Evolutionary conservation across 1,140 invertebrate genomes (phyloP).

Genomic region (Pachypeltis micranthus): DNA sequence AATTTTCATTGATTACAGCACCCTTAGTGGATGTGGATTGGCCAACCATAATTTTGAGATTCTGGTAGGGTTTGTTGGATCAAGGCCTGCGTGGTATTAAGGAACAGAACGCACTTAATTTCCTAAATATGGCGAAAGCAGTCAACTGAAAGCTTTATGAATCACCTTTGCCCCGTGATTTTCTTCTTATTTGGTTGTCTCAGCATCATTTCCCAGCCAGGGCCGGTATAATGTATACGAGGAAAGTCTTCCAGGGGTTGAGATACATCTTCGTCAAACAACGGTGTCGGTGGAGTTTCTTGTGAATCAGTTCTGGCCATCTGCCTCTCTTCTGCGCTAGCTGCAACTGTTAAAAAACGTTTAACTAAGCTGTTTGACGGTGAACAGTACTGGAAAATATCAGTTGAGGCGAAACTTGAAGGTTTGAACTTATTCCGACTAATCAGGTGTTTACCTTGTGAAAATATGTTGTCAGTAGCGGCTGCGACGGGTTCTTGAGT

Average conservation of each 20-base stretch:
- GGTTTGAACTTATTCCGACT: not conserved
- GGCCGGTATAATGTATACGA: constrained; percentile 58
- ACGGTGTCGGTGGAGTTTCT: constrained; percentile 76
- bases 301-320: constrained; percentile 46
- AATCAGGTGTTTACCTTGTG: constrained; percentile 23
- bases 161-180: constrained; percentile 81
- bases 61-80: too few relatives aligned
- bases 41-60: too few relatives aligned
- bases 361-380: too few relatives aligned
- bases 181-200: constrained; percentile 96
- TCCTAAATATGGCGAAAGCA: not conserved
- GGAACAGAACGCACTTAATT: not conserved
- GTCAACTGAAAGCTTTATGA: not conserved
- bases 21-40: too few relatives aligned
- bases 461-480: constrained; percentile 28
- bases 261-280: constrained; percentile 90
- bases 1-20: too few relatives aligned
- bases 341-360: not conserved
- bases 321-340: constrained; percentile 16
- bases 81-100: too few relatives aligned
- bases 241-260: constrained; percentile 88
- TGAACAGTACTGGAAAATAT: too few relatives aligned
- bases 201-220: constrained; percentile 96
- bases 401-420: too few relatives aligned
- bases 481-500: constrained; percentile 41